Base-by-base conservation (phyloP, 2,888 invertebrate species). In the Agonum fuliginosum region DNA sequence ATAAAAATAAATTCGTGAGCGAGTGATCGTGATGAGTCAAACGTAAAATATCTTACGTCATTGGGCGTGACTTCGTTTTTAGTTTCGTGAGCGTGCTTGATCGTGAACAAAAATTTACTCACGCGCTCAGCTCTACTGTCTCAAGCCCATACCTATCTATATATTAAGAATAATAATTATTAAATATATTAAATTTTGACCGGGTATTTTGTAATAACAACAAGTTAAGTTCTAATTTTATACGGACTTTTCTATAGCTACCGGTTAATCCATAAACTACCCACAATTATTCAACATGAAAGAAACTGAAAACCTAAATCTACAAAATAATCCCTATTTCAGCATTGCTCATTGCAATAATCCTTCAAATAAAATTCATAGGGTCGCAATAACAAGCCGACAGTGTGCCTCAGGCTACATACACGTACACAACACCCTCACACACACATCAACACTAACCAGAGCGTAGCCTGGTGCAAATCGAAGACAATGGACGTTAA, bases 401-500 rank as follows among this genome's bases (percentile, higher is more conserved):
- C 20, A 48, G 2, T 17, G 43, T 43, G 46, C 70, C 70, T 41
- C 46, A 27, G 24, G 70, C 70, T 37, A 37, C 19, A 5, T 1
- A 27, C 27, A 24, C 20, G 10, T 34, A 34, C 27, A 19, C 12
- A 17, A n/a, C n/a, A n/a, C n/a, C n/a, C n/a, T n/a, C 46, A 70
- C n/a, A 46, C 43, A 70, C 43, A 24, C 43, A 41, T 14, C 46
- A 70, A 51, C 51, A 46, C 17, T 30, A 62, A 17, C 27, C 27
- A 62, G 27, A 62, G 27, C 58, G 27, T 17, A 62, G 58, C 43
- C 58, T 37, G 14, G 58, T 24, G 19, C 46, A 65, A 74, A 74
- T 65, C 62, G 74, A 74, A 74, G 62, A 74, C 74, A 74, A 74
- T 74, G 43, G 62, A 10, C 27, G 62, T 41, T 62, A 65, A 74